Conservation (phyloP, 1,140 invertebrate species). For the Acromyrmex charruanus region DNA sequence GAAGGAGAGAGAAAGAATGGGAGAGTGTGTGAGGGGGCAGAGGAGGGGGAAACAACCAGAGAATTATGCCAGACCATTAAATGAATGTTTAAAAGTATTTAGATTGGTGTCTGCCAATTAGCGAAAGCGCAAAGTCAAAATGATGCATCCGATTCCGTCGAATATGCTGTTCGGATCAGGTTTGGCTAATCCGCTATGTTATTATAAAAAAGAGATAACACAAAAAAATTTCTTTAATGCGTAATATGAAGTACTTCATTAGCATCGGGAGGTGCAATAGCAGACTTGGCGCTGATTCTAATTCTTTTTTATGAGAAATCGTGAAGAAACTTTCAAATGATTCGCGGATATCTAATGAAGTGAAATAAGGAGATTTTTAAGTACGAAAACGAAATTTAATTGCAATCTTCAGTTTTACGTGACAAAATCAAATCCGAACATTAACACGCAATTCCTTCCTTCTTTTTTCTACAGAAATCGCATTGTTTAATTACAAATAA, state of each 20-base stretch:
- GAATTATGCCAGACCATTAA: conserved; percentile 67
- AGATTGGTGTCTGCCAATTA: conserved; percentile 66
- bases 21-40: neutral
- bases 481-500: neutral
- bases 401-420: neutral
- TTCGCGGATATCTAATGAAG: neutral
- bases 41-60: neutral
- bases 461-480: neutral
- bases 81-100: conserved; percentile 65
- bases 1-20: conserved; percentile 11
- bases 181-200: neutral
- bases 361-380: neutral
- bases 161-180: neutral
- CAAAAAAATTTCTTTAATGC: neutral
- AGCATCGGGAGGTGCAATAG: neutral
- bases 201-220: neutral
- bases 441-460: neutral
- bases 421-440: neutral
- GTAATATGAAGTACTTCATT: neutral
- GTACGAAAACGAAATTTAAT: conserved; percentile 16
- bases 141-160: conserved; percentile 13
- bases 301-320: neutral
- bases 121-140: conserved; percentile 56
- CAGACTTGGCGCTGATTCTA: neutral
- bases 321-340: neutral